phyloP scores from a whole-genome alignment of 2,888 invertebrate genomes.

The Lysandra coridon region DNA sequence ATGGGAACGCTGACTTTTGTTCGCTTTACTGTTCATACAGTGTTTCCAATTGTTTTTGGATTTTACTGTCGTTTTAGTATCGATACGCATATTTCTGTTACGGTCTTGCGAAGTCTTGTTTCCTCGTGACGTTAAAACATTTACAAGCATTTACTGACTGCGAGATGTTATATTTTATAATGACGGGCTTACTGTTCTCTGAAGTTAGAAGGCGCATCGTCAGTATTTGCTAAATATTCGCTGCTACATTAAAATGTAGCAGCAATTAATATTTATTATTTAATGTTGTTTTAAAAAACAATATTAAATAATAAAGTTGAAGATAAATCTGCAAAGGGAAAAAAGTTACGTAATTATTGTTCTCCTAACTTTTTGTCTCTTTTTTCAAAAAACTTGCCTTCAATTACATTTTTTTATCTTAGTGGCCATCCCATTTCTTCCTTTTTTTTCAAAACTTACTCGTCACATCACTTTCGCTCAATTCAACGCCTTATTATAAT shows the following conservation, averaged over 20 bases:
- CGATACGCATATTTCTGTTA: neutral
- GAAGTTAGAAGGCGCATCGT: neutral
- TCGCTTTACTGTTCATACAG: neutral
- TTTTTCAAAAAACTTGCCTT: too few species aligned
- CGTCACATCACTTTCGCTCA: neutral
- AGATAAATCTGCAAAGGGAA: too few species aligned
- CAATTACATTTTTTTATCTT: neutral
- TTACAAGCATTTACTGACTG: neutral
- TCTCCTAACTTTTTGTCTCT: too few species aligned
- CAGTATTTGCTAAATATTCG: too few species aligned
- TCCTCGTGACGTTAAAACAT: neutral
- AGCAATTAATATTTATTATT: too few species aligned
- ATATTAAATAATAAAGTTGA: too few species aligned
- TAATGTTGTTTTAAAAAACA: too few species aligned
- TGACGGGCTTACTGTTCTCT: neutral
- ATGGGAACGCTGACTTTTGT: constrained; percentile 29
- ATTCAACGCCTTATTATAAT: neutral
- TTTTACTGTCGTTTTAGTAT: constrained; percentile 9
- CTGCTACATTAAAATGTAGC: too few species aligned
- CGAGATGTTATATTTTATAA: neutral
- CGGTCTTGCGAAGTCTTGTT: neutral
- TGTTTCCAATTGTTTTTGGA: neutral
- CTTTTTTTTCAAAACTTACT: too few species aligned
- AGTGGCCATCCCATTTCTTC: neutral
- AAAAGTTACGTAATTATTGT: too few species aligned